phyloP scores from a whole-genome alignment of 2,888 invertebrate genomes.

The Agrilus mali region DNA sequence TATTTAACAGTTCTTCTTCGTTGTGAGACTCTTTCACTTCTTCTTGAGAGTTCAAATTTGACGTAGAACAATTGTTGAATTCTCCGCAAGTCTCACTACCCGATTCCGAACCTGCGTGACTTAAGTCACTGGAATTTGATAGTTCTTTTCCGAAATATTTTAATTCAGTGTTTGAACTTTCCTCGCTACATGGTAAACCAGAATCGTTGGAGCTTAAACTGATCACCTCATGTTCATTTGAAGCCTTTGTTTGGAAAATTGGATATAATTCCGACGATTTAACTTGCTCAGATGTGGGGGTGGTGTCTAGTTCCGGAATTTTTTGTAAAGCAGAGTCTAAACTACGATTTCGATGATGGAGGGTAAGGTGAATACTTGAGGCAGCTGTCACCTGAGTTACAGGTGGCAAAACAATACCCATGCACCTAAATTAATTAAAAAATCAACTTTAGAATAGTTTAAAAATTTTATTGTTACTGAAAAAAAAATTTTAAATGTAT shows the following conservation, averaged over 20 bases:
- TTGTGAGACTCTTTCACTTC: conserved; percentile 12
- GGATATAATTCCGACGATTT: conserved; percentile 28
- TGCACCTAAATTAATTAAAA: conserved; percentile 38
- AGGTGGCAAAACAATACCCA: conserved; percentile 51
- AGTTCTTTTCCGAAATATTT: too few relatives aligned
- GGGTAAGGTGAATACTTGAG: conserved; percentile 39
- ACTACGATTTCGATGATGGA: conserved; percentile 80
- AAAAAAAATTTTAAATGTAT: too few relatives aligned
- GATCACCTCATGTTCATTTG: conserved; percentile 42
- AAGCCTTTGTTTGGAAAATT: conserved; percentile 37
- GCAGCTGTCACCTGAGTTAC: conserved; percentile 41
- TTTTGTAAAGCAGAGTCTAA: conserved; percentile 80
- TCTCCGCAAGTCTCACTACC: too few relatives aligned
- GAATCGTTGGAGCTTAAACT: conserved; percentile 69
- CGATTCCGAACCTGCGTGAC: too few relatives aligned
- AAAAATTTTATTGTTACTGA: too few relatives aligned
- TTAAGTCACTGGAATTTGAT: too few relatives aligned
- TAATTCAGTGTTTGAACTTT: conserved; percentile 14
- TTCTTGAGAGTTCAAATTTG: too few relatives aligned
- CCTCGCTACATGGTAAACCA: conserved; percentile 55
- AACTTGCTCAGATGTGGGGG: conserved; percentile 43
- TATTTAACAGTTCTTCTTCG: conserved; percentile 6
- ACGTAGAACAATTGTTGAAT: too few relatives aligned
- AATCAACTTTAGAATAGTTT: too few relatives aligned
- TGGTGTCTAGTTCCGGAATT: conserved; percentile 74